Evolutionary conservation across 2,888 invertebrate genomes (phyloP), one percentile per base, ranked within the genome.

Genomic region (Spodoptera littoralis): DNA sequence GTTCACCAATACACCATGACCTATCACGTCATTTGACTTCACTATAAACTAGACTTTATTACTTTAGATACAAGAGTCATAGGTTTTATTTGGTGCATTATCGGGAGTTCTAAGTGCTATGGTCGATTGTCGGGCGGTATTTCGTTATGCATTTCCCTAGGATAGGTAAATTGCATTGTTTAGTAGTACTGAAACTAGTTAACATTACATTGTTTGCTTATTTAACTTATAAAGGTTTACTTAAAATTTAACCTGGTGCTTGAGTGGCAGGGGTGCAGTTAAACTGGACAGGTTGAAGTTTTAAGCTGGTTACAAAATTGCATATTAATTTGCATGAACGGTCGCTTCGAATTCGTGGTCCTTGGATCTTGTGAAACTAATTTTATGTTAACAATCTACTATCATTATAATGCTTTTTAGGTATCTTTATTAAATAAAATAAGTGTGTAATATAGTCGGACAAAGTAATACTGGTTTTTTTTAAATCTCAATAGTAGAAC

Each of bases 81-180:
- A 4, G 1, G 11, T 48, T 44, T 42, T 24, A 42, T 47, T 42
- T 41, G 27, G 11, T 56, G 42, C 50, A 53, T 52, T 62, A 48
- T 46, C 27, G 43, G 24, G 36, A 44, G 73, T 46, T 65, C 64
- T 52, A 53, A 3, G 13, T 22, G 4, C 0, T 24, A 6, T 68
- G 68, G 73, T 60, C 51, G 61, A 43, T 52, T 56, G 70, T 76
- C 65, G 66, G 61, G 57, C 70, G 57, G 63, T 68, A 73, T 80
- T 81, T 72, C 66, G 77, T 74, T 74, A 77, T 82, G 76, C 77
- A 73, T 71, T 71, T 76, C 67, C 73, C 63, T 36, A 51, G 65
- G 73, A 80, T 79, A 70, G 65, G 70, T 67, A 82, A 81, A 81
- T 81, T 82, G 76, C 80, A 81, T 74, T 81, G 84, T 83, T 81